Evolutionary conservation across 2,797 vertebrate species (phyloP).

Genomic region (Knipowitschia caucasica): DNA sequence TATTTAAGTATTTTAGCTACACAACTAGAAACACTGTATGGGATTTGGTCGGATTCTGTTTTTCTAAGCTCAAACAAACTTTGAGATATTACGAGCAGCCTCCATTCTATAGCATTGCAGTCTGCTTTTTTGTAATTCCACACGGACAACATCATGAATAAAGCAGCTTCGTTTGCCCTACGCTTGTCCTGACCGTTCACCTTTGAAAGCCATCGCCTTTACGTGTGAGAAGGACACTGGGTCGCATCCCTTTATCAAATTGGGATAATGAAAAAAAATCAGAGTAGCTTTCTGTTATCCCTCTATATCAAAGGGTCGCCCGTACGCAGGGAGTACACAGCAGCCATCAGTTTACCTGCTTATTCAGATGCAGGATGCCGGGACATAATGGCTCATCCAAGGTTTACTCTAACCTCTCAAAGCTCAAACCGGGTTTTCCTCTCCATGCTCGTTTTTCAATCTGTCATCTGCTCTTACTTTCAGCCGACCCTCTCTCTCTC

Average conservation of each 20-base stretch:
- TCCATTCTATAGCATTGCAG: background rate
- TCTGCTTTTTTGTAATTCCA: background rate
- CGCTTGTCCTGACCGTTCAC: slow-evolving; percentile 19
- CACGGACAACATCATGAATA: background rate
- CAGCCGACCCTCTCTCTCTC: slow-evolving; percentile 56
- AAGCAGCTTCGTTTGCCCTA: background rate
- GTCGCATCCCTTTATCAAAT: slow-evolving; percentile 29
- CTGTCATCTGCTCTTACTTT: slow-evolving; percentile 73
- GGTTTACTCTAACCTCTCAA: slow-evolving; percentile 66
- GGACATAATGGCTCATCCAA: slow-evolving; percentile 59
- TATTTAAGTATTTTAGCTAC: no score
- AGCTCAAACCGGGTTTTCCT: slow-evolving; percentile 73
- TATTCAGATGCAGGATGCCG: slow-evolving; percentile 59
- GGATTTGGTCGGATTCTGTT: no score
- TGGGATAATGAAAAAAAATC: slow-evolving; percentile 53
- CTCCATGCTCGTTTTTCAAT: slow-evolving; percentile 72
- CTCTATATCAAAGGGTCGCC: slow-evolving; percentile 18
- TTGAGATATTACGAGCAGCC: no score
- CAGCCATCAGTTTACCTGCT: slow-evolving; percentile 48
- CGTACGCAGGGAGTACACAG: slow-evolving; percentile 26
- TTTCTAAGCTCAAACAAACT: no score
- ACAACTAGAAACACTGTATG: no score
- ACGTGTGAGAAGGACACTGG: slow-evolving; percentile 43
- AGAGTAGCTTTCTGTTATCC: slow-evolving; percentile 57
- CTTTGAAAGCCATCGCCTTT: slow-evolving; percentile 15